Evolutionary conservation across 2,797 vertebrate genomes (phyloP), one percentile per base, ranked within the genome.

Genomic region (Myripristis jacobus): DNA sequence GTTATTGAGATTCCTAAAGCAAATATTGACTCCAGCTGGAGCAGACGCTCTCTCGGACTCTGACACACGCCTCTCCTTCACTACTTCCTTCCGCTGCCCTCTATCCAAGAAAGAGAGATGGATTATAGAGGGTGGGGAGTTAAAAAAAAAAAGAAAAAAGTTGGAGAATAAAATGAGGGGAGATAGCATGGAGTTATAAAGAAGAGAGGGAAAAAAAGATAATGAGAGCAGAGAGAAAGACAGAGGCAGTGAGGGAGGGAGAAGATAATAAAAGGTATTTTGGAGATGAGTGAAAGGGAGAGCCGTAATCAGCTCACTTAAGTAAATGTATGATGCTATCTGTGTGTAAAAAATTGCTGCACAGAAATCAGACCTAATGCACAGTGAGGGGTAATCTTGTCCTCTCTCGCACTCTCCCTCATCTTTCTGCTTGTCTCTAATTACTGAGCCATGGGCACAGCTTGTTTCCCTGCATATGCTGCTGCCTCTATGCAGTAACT

Each of bases 11-110:
- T 95, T 95, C 90, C 92, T 92, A 93, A 92, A 94, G 91, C 94
- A 95, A 95, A 95, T 95, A 95, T 95, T 95, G 93, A 95, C 94
- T 92, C 89, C 92, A 93, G 93, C 92, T 93, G 91, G 92, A 93
- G 86, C 92, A 85, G 90, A 81, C 84, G 78, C 82, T 91, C 87
- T 69, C 83, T 80, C 81, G 50, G 80, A 90, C 88, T 90, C 88
- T 47, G 89, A 88, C 88, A 92, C 88, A 90, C 81, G 84, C 81
- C 83, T 90, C 90, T 91, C 87, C 82, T 88, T 59, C 88, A 89
- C 83, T 68, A 89, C 89, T 92, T 91, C 89, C 90, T 89, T 89
- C 89, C 83, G 71, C 71, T 84, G 82, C 85, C 79, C 84, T 88
- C 80, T 67, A 57, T 76, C 68, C 34, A 80, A 87, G 79, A 87